Percentiles rank a stretch among this genome's conserved stretches.
Evolutionary conservation across 2,797 vertebrate genomes (phyloP).

Genomic region (Diplodus puntazzo): DNA sequence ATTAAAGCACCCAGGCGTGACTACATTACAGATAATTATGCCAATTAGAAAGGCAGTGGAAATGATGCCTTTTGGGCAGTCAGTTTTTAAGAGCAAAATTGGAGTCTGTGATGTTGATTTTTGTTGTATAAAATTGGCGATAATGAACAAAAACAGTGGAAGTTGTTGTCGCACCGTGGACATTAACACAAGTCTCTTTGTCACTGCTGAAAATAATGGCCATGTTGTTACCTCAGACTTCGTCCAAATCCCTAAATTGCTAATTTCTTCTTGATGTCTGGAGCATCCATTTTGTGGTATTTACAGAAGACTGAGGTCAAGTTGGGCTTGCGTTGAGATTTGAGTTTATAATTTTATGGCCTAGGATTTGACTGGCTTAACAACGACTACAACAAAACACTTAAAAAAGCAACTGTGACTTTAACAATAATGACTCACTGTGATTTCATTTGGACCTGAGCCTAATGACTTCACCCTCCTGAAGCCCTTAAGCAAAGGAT

Average conservation of each 20-base stretch:
- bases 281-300: neutral
- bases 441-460: conserved; percentile 20
- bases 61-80: neutral
- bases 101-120: neutral
- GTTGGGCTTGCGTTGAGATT: neutral
- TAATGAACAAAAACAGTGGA: conserved; percentile 8
- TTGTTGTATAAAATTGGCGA: neutral
- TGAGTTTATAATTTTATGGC: conserved; percentile 21
- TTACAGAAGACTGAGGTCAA: neutral
- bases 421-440: conserved; percentile 13
- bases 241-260: neutral
- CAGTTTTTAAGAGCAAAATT: neutral
- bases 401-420: neutral
- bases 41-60: conserved; percentile 5
- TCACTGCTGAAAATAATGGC: neutral
- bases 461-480: conserved; percentile 32
- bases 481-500: conserved; percentile 4
- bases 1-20: conserved; percentile 16
- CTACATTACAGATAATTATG: conserved; percentile 16
- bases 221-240: neutral
- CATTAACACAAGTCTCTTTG: neutral
- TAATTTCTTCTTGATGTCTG: neutral
- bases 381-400: neutral
- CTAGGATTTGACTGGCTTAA: neutral
- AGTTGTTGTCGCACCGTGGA: neutral